Conservation (phyloP, 1,140 invertebrate species). For the Neoseiulus cucumeris region DNA sequence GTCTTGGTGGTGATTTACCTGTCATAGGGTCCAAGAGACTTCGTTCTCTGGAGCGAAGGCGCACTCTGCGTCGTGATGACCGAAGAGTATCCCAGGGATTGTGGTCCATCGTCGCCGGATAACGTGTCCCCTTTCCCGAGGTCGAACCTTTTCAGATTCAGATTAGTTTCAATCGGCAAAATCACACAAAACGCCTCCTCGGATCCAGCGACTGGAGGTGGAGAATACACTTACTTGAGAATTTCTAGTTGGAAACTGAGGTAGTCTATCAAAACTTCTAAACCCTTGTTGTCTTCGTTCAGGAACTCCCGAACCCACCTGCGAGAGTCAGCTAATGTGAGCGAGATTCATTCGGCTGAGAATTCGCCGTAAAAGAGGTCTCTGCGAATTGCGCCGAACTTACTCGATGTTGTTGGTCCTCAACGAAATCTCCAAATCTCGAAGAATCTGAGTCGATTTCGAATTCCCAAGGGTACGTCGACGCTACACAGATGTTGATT, state of each 20-base stretch:
- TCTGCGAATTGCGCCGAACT: slow-evolving; percentile 30
- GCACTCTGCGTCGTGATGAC: neutral
- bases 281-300: slow-evolving; percentile 78
- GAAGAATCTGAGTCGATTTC: slow-evolving; percentile 88
- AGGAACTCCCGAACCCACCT: slow-evolving; percentile 97
- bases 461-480: slow-evolving; percentile 89
- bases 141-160: neutral
- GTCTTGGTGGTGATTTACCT: neutral
- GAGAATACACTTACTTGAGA: slow-evolving; percentile 39
- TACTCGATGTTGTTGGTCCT: slow-evolving; percentile 97
- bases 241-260: slow-evolving; percentile 75
- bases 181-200: neutral
- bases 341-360: too few species aligned
- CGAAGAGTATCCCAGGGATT: neutral
- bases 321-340: slow-evolving; percentile 22
- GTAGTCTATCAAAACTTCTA: slow-evolving; percentile 92
- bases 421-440: slow-evolving; percentile 93
- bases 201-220: neutral
- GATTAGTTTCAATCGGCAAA: too few species aligned
- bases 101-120: neutral
- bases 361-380: neutral
- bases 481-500: too few species aligned
- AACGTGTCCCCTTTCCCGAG: neutral
- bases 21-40: slow-evolving; percentile 3
- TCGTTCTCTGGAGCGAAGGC: neutral